These are phyloP conservation scores for Gobiocypris rarus DNA, from an alignment of 2,113 vertebrate genomes.

Conservation along the genomic window DNA sequence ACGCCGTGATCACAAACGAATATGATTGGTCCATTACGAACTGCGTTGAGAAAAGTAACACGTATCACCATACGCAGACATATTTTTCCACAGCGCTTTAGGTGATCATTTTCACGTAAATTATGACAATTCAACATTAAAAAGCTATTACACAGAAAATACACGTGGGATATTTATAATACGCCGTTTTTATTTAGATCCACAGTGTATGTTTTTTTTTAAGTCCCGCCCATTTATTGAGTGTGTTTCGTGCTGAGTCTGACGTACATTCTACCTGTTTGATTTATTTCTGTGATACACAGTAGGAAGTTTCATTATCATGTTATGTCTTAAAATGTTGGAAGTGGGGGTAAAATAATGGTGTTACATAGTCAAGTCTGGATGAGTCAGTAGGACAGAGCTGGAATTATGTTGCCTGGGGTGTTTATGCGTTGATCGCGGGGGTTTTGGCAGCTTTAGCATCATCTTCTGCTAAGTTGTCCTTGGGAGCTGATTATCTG, in stretches of 20 bases:
- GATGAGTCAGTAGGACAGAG: background rate
- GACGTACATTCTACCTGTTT: background rate
- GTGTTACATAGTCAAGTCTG: background rate
- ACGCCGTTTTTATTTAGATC: background rate
- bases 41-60: background rate
- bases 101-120: background rate
- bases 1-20: background rate
- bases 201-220: background rate
- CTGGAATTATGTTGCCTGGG: conserved; percentile 62
- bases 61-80: background rate
- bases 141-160: background rate
- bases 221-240: background rate
- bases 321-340: background rate
- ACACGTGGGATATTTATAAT: background rate
- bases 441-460: conserved; percentile 81
- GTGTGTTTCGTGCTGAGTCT: background rate
- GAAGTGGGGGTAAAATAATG: background rate
- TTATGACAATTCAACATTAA: background rate
- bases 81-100: background rate
- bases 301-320: conserved; percentile 2
- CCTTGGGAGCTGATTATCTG: conserved; percentile 74
- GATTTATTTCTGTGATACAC: conserved; percentile 5
- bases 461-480: conserved; percentile 84
- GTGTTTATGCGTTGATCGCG: conserved; percentile 73
- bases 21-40: background rate